These are phyloP conservation scores for Rhodophaea formosa DNA, from an alignment of 2,888 invertebrate species.

Conservation along the genomic window DNA sequence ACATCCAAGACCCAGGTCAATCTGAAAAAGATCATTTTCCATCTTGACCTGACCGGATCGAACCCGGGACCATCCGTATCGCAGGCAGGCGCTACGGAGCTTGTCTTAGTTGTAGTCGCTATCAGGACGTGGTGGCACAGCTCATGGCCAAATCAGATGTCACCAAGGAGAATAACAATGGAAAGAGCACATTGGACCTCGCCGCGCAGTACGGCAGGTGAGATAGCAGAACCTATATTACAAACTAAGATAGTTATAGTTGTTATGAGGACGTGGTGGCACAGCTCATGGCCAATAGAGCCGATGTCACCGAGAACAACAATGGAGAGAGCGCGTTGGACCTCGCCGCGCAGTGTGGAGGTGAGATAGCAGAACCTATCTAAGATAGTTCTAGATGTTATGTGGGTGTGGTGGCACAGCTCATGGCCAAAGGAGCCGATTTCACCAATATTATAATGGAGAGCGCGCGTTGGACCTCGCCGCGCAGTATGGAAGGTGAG, in stretches of 20 bases:
- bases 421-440: constrained; percentile 93
- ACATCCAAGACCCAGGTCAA: no score
- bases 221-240: background rate
- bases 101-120: no score
- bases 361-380: constrained; percentile 64
- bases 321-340: constrained; percentile 96
- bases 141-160: constrained; percentile 94
- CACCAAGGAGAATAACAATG: constrained; percentile 90
- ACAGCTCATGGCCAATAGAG: constrained; percentile 90
- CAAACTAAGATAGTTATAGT: no score
- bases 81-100: constrained; percentile 78
- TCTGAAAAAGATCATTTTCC: no score
- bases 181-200: constrained; percentile 96
- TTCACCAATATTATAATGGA: constrained; percentile 93
- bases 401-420: constrained; percentile 89
- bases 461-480: constrained; percentile 97
- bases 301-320: constrained; percentile 93
- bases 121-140: constrained; percentile 90
- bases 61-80: no score
- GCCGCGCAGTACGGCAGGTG: constrained; percentile 88
- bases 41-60: no score
- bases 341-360: constrained; percentile 93
- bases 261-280: constrained; percentile 92
- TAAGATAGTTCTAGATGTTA: no score
- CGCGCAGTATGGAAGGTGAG: constrained; percentile 92